Evolutionary conservation across 2,888 invertebrate genomes (phyloP).

Genomic region (Drosophila mayaguana): DNA sequence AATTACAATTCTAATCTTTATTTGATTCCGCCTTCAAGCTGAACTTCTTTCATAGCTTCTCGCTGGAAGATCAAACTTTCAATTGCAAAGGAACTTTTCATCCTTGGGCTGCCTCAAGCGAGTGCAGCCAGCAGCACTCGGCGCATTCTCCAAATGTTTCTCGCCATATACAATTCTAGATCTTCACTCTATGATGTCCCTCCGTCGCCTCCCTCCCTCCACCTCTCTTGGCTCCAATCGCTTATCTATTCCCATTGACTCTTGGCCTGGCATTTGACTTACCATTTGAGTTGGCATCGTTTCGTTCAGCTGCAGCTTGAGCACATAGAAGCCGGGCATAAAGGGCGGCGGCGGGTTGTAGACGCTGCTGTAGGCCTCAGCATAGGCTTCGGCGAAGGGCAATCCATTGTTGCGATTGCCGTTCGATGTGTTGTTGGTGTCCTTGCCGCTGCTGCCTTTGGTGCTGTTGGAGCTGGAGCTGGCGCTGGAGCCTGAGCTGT

Average conservation of each 20-base stretch:
- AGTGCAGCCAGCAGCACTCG: too few relatives aligned
- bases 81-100: too few relatives aligned
- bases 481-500: conserved; percentile 43
- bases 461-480: conserved; percentile 28
- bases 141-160: too few relatives aligned
- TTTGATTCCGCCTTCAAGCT: too few relatives aligned
- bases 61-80: too few relatives aligned
- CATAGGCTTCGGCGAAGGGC: conserved; percentile 82
- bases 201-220: too few relatives aligned
- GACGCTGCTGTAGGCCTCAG: conserved; percentile 75
- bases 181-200: too few relatives aligned
- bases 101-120: too few relatives aligned
- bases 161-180: too few relatives aligned
- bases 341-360: conserved; percentile 87
- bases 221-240: background rate
- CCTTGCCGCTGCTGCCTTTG: conserved; percentile 13
- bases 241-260: background rate
- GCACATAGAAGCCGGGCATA: conserved; percentile 89
- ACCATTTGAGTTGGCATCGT: conserved; percentile 80
- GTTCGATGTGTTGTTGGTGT: conserved; percentile 10
- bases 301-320: conserved; percentile 87
- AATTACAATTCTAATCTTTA: too few relatives aligned
- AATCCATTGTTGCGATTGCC: conserved; percentile 74
- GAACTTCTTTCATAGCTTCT: too few relatives aligned
- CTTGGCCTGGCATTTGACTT: conserved; percentile 44